Conservation (phyloP, 2,113 vertebrate species). For the Passer domesticus region DNA sequence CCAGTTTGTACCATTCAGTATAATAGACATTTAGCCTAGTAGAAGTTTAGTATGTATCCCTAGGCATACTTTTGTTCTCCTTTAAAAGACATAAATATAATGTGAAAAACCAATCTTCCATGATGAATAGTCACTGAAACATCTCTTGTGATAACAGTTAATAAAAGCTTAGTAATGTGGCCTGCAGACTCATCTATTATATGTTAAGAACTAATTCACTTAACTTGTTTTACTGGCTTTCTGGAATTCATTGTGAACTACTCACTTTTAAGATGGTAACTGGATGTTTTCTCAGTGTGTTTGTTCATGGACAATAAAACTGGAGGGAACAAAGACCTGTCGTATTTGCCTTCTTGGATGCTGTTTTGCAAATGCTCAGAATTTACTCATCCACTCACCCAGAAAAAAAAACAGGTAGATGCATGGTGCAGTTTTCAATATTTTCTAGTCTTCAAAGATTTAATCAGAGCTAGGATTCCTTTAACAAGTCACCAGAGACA, state of each 20-base stretch:
- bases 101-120: background rate
- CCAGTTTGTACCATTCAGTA: background rate
- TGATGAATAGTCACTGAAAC: background rate
- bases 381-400: background rate
- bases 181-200: background rate
- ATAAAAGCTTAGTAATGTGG: slow-evolving; percentile 10
- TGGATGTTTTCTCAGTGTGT: background rate
- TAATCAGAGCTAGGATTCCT: background rate
- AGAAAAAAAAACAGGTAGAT: background rate
- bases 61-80: background rate
- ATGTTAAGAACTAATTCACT: background rate
- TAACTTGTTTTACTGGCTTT: slow-evolving; percentile 33
- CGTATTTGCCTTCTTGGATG: background rate
- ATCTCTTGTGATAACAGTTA: background rate
- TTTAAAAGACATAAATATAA: background rate
- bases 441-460: background rate
- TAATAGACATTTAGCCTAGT: background rate
- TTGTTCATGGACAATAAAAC: background rate
- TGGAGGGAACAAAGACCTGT: background rate
- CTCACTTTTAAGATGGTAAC: background rate
- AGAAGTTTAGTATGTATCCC: background rate
- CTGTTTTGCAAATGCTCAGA: background rate
- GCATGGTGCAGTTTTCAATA: background rate
- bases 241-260: background rate
- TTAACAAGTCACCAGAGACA: background rate